Base-by-base conservation (phyloP, 53 echinoderm and acorn worm genomes). In the Paracentrotus lividus region DNA sequence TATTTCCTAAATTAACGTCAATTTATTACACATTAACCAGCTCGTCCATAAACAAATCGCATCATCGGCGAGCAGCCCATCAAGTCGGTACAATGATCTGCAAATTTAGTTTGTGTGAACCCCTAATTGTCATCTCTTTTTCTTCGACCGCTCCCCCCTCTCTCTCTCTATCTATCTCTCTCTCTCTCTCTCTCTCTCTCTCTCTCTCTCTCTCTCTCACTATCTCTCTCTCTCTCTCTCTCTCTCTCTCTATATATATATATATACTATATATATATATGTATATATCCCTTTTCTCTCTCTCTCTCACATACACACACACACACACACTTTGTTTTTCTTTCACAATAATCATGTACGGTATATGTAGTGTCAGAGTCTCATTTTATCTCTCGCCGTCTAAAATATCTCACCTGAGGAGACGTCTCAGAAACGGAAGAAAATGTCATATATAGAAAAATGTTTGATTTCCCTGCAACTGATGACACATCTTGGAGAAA, bases 1-100 rank as follows among this genome's bases (percentile, higher is more conserved):
- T 81, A 81, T 45, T 81, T 45, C 24, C 81, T 0, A 26, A 81
- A 81, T 81, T 81, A 81, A 81, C n/a, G 81, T 49, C 81, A 81
- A 81, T 81, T 81, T 81, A 45, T 81, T 81, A 44, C 81, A 81
- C 81, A 81, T 81, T 45, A 44, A 45, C 10, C n/a, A 81, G 44
- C 26, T 42, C 5, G 23, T 81, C 26, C 44, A 44, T 40, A 14
- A 15, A 72, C 4, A 20, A 38, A 40, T 72, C 8, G 64, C 64
- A 64, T n/a, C n/a, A n/a, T 64, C 72, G 72, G 40, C 40, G 72
- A 72, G 36, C 40, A 4, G 36, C 72, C 14, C 36, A 72, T 72
- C 72, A 32, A 72, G 18, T 57, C 57, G 57, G 20, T 20, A 57
- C 36, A 38, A 72, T 72, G 40, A 72, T 72, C 72, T 16, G 72